Percentiles rank a stretch among this genome's conserved stretches.
phyloP scores from a whole-genome alignment of 2,797 vertebrate species.

The Lacerta viridis region DNA sequence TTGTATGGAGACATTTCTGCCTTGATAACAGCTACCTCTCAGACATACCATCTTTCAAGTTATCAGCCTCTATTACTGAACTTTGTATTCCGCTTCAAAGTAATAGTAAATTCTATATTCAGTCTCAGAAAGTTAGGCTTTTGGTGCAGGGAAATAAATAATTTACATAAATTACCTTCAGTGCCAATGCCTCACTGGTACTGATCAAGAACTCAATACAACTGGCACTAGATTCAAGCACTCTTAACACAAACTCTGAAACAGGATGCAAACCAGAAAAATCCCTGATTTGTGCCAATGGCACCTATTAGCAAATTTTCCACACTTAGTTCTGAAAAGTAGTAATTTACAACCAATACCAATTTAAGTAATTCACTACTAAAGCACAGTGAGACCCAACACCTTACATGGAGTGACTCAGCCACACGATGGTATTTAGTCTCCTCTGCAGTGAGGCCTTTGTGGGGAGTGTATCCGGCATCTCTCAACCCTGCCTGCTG shows the following conservation, averaged over 20 bases:
- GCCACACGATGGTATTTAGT: conserved; percentile 89
- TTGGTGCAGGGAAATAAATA: not conserved
- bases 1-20: conserved; percentile 12
- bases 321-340: not conserved
- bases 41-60: not conserved
- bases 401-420: conserved; percentile 91
- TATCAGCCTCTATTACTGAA: rapidly evolving
- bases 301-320: not conserved
- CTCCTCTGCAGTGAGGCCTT: conserved; percentile 93
- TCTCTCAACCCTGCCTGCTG: conserved; percentile 93
- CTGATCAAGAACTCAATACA: not conserved
- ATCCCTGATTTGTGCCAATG: not conserved
- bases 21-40: not conserved
- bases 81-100: not conserved
- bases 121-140: not conserved
- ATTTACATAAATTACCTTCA: not conserved
- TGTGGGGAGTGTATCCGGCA: conserved; percentile 91
- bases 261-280: not conserved
- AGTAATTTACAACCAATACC: not conserved
- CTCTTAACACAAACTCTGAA: not conserved
- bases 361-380: not conserved
- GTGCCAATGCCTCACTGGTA: not conserved
- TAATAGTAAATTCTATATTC: not conserved
- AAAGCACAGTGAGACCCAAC: conserved; percentile 15
- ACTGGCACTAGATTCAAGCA: not conserved